Evolutionary conservation across 92 coral and sea anemone species (phyloP).

Genomic region (Muricea muricata): DNA sequence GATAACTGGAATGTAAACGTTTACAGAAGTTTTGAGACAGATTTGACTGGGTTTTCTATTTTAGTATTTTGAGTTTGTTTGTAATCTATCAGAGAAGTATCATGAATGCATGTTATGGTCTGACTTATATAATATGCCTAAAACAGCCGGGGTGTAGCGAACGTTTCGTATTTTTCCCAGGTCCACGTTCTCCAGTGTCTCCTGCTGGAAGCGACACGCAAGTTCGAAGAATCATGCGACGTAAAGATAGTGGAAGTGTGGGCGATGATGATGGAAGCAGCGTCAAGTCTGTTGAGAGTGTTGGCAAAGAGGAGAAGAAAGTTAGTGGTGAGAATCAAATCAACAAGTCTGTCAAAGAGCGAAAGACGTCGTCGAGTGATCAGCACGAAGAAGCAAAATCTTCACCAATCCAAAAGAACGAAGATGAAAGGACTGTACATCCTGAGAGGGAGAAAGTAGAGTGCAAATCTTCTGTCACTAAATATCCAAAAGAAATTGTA

Average conservation of each 20-base stretch:
- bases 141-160: neutral
- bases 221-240: constrained; percentile 92
- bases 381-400: constrained; percentile 4
- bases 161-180: constrained; percentile 38
- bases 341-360: constrained; percentile 9
- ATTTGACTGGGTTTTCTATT: too few relatives aligned
- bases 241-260: constrained; percentile 95
- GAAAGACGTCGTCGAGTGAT: constrained; percentile 22
- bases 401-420: constrained; percentile 1
- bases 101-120: too few relatives aligned
- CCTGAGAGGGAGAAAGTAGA: neutral
- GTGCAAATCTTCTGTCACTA: neutral
- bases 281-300: constrained; percentile 90
- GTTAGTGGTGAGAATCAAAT: neutral
- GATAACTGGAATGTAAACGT: too few relatives aligned
- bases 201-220: constrained; percentile 63
- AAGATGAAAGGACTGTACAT: constrained; percentile 27
- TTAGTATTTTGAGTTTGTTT: too few relatives aligned
- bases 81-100: too few relatives aligned
- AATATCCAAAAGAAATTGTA: neutral
- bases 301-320: constrained; percentile 71
- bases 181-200: constrained; percentile 89
- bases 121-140: too few relatives aligned
- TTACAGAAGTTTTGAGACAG: too few relatives aligned
- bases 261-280: constrained; percentile 96